Percentiles rank a stretch among this genome's conserved stretches.
phyloP scores from a whole-genome alignment of 2,797 vertebrate genomes.

The Eremophila alpestris region DNA sequence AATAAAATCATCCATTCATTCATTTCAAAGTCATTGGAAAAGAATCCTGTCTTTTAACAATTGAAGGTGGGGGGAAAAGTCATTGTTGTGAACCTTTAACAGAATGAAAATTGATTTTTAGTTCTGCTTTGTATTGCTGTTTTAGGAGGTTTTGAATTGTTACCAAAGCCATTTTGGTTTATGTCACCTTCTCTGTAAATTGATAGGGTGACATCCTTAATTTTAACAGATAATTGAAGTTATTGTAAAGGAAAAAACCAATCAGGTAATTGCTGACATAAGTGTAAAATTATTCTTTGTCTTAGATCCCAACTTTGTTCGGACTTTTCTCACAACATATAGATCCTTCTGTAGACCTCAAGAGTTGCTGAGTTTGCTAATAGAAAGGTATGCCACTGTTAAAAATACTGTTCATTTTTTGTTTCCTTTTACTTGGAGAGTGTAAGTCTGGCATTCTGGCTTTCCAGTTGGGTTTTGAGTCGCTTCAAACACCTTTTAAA shows the following conservation, averaged over 20 bases:
- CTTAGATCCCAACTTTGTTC: conserved; percentile 97
- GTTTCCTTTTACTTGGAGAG: neutral
- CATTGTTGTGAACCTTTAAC: neutral
- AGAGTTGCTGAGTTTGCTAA: conserved; percentile 93
- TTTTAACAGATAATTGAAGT: neutral
- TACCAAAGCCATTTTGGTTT: neutral
- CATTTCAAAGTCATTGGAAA: neutral
- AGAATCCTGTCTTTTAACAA: neutral
- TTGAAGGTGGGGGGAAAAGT: fast-evolving
- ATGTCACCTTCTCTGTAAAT: neutral
- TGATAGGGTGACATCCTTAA: neutral
- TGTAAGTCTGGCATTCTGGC: neutral
- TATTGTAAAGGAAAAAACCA: neutral
- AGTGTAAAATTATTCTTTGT: conserved; percentile 55
- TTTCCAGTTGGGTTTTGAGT: conserved; percentile 2
- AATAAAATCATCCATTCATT: neutral
- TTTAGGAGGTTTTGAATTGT: neutral
- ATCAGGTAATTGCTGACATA: conserved; percentile 12
- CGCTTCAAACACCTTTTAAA: neutral
- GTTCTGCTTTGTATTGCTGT: neutral
- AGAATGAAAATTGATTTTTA: neutral
- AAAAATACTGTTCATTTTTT: neutral
- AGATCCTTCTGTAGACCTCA: conserved; percentile 97
- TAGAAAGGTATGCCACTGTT: conserved; percentile 87
- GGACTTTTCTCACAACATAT: conserved; percentile 97